Base-by-base conservation (phyloP, 2,888 invertebrate genomes). In the Papilio demoleus region DNA sequence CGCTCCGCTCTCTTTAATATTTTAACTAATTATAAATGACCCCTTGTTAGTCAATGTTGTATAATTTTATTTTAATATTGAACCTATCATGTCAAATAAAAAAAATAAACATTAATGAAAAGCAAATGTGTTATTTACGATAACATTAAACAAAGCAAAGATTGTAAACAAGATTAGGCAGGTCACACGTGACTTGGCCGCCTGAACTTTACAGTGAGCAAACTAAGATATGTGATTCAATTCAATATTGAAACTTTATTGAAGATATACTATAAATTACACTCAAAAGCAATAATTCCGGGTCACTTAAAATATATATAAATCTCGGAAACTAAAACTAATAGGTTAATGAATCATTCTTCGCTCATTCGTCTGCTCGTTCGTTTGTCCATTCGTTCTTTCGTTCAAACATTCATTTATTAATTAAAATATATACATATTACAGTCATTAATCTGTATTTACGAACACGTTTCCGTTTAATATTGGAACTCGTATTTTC, bases 101-200 rank as follows among this genome's bases (percentile, higher is more conserved):
- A 24, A 8, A n/a, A 53, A 27, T 53, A 53, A 53, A 53, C 24
- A n/a, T 8, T n/a, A 53, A n/a, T 53, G n/a, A n/a, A 27, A 27
- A 53, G 22, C 27, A 1, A 53, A 27, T 24, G 12, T n/a, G 53
- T 27, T 53, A 53, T 53, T 53, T 53, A 53, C 27, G 27, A 14
- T 1, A 27, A 53, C 53, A 27, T 53, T 53, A 53, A 27, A n/a
- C 27, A 50, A 50, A 50, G 14, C 22, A 34, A 22, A 50, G 50
- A 63, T 38, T 36, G 27, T 42, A 56, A 56, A 65, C 56, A 45
- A 58, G 65, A 65, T 59, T 65, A 42, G 31, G 31, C 19, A 40
- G 65, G 42, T 31, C 58, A 59, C 17, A 59, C 65, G 65, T 65
- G 65, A 65, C 65, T 65, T 65, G 65, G 65, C 65, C 45, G 40